Evolutionary conservation across 2,888 invertebrate species (phyloP).

Genomic region (Ethmia dodecea): DNA sequence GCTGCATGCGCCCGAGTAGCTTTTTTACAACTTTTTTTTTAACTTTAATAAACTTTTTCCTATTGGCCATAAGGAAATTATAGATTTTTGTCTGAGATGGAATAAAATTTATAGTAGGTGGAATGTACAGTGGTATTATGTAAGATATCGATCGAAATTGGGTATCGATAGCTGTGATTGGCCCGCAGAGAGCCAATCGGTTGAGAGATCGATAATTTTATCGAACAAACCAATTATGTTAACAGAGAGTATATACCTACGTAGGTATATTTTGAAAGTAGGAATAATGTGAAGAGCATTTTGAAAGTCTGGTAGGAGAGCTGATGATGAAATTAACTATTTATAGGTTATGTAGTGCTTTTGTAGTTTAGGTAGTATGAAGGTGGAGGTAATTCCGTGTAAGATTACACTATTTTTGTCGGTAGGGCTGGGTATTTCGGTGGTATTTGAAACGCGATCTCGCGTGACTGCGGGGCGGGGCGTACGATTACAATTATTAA

Average conservation of each 20-base stretch:
- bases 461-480: constrained; percentile 69
- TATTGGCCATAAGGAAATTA: constrained; percentile 68
- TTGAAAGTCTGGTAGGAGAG: too few relatives aligned
- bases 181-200: constrained; percentile 41
- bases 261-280: too few relatives aligned
- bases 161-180: constrained; percentile 46
- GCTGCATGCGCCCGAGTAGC: constrained; percentile 37
- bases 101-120: constrained; percentile 73
- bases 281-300: too few relatives aligned
- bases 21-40: constrained; percentile 51
- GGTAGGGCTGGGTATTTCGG: constrained; percentile 23
- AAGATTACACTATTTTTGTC: neutral
- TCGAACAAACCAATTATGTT: constrained; percentile 1
- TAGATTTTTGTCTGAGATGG: constrained; percentile 42
- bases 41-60: constrained; percentile 68
- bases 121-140: constrained; percentile 36
- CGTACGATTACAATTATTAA: constrained; percentile 61
- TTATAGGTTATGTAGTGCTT: too few relatives aligned
- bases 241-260: too few relatives aligned
- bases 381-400: constrained; percentile 2
- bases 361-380: too few relatives aligned
- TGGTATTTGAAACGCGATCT: constrained; percentile 60
- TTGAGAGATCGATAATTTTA: constrained; percentile 30
- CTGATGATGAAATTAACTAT: too few relatives aligned
- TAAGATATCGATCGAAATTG: constrained; percentile 41